Evolutionary conservation across 2,888 invertebrate species (phyloP), one percentile per base, ranked within the genome.

Genomic region (Alviniconcha strummeri): DNA sequence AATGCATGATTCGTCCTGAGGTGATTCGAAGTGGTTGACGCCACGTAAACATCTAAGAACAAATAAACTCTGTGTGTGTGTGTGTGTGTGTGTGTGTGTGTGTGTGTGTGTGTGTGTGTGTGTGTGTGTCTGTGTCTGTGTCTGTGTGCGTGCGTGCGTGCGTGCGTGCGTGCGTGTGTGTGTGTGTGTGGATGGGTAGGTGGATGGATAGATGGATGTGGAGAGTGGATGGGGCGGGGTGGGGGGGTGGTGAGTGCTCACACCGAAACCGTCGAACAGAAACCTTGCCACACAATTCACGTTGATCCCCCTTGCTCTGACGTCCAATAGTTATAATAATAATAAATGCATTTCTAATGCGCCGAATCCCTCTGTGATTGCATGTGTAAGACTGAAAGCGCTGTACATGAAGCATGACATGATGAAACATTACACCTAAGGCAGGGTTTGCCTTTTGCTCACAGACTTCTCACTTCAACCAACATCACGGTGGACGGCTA

Each of bases 401-500:
- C 8, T 76, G 4, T 57, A 13, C 19, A 19, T 57, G 55, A 36
- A 36, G 36, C 36, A 3, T 36, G 36, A 36, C 3, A 36, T 1
- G 36, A 36, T 36, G 36, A 36, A 36, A 36, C 36, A 3, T 36
- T 36, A 36, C 36, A 36, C 3, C 36, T 36, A 36, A 36, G 36
- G 36, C 36, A 36, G 36, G 36, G 6, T 36, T 36, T 36, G 36
- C 36, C 36, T 36, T 36, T 36, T 36, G 36, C 36, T 81, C 4
- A 4, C 72, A 81, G 67, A 56, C 67, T 81, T 15, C 67, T 71
- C 36, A 81, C 57, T 15, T 69, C 57, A 13, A 81, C 57, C 72
- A 81, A 55, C 81, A 74, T 71, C 74, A 81, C 71, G 8, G 71
- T 57, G 69, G 71, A 54, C 81, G 71, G 57, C 79, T 80, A 15